phyloP scores from a whole-genome alignment of 1,140 invertebrate species.

The Trypoxylus dichotomus region DNA sequence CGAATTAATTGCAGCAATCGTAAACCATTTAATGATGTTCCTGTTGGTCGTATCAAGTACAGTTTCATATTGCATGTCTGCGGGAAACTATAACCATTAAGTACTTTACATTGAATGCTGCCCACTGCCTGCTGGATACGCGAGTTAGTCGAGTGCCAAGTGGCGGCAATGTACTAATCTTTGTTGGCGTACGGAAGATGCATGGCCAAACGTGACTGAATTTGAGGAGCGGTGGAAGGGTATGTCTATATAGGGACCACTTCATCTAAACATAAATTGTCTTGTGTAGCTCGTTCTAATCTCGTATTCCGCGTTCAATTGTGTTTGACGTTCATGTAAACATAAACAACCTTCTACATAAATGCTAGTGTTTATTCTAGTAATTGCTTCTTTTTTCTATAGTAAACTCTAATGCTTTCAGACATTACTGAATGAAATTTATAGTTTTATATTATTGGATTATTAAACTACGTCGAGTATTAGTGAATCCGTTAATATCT shows the following conservation, averaged over 20 bases:
- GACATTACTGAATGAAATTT: too few relatives aligned
- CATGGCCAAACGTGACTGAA: constrained; percentile 20
- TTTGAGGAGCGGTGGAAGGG: neutral
- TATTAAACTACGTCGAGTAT: too few relatives aligned
- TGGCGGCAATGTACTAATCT: constrained; percentile 1
- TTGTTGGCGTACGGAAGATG: constrained; percentile 6
- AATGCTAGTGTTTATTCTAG: too few relatives aligned
- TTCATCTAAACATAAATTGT: constrained; percentile 5
- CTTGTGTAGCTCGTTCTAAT: neutral
- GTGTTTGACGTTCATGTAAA: neutral
- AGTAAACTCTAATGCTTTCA: too few relatives aligned
- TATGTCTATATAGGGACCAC: neutral
- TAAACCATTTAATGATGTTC: neutral
- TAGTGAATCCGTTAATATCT: too few relatives aligned
- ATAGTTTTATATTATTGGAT: too few relatives aligned
- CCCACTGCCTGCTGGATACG: neutral
- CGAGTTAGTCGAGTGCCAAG: neutral
- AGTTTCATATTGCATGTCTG: neutral
- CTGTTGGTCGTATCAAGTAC: neutral
- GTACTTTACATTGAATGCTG: neutral
- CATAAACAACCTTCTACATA: too few relatives aligned
- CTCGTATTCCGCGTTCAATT: neutral
- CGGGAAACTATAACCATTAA: neutral
- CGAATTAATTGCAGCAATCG: neutral
- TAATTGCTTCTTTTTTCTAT: too few relatives aligned